These are phyloP conservation scores for Erebia palarica DNA, from an alignment of 2,888 invertebrate species.

Conservation along the genomic window DNA sequence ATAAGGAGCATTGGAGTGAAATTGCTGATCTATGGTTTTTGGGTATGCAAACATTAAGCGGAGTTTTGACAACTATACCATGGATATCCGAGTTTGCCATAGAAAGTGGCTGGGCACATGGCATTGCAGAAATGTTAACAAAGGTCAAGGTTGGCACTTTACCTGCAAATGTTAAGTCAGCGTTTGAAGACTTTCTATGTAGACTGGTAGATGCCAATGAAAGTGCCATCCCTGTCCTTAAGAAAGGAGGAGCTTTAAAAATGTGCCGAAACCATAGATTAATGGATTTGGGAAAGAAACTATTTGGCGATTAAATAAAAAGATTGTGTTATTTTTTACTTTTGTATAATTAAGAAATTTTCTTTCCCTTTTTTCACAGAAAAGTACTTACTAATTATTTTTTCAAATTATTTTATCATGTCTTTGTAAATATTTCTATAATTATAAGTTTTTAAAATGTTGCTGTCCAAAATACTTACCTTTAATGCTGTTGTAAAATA, in stretches of 20 bases:
- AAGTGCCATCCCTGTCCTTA: constrained; percentile 88
- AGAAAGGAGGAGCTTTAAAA: constrained; percentile 91
- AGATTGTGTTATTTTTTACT: constrained; percentile 17
- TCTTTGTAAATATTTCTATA: constrained; percentile 41
- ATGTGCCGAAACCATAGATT: constrained; percentile 93
- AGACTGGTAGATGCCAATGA: constrained; percentile 91
- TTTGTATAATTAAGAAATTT: constrained; percentile 20
- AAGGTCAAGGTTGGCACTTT: constrained; percentile 92
- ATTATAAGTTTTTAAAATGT: constrained; percentile 20
- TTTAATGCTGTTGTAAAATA: constrained; percentile 28
- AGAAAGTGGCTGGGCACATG: constrained; percentile 97
- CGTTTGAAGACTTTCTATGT: constrained; percentile 94
- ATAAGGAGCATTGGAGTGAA: constrained; percentile 95
- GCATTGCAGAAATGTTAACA: constrained; percentile 90
- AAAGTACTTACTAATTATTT: constrained; percentile 38
- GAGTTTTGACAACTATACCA: constrained; percentile 89
- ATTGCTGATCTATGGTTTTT: constrained; percentile 96
- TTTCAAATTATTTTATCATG: constrained; percentile 17
- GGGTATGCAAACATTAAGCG: constrained; percentile 96
- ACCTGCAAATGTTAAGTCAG: constrained; percentile 92
- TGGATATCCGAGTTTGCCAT: constrained; percentile 96
- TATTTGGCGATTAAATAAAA: constrained; percentile 89
- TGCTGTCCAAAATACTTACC: constrained; percentile 24
- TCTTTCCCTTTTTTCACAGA: constrained; percentile 38
- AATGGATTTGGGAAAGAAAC: constrained; percentile 94